Base-by-base conservation (phyloP, 23 tunicate genomes). In the Halocynthia roretzi region DNA sequence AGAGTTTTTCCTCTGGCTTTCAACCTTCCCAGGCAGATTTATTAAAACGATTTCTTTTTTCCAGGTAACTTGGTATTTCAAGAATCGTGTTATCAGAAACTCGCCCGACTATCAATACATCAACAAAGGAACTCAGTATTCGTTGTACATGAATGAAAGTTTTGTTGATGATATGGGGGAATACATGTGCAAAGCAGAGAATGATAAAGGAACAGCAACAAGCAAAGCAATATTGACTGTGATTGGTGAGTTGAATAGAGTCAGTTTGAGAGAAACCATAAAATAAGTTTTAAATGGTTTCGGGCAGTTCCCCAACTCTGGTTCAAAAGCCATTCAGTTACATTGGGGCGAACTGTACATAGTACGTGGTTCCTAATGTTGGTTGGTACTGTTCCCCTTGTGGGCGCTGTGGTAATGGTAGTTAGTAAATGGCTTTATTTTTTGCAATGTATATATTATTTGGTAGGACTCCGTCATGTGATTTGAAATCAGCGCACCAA, bases 141-240 rank as follows among this genome's bases (percentile, higher is more conserved):
- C 96, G 50, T 68, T 89, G 61, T 89, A 89, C 71, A 89, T 89
- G 96, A 89, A 84, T 68, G 96, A 89, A 54, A 89, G 96, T 78
- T 89, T 89, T 68, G 60, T 83, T 0, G 96, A 89, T 52, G 96
- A 89, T 65, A 67, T 67, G 21, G 96, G 96, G 23, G 96, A 89
- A 75, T 89, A 80, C 56, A 80, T 83, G 81, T 89, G 96, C 85
- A 89, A 84, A 65, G 96, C 96, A 8, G 76, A 56, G 69, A 89
- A 89, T 62, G 81, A 75, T 22, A 89, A 89, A 53, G 96, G 96
- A 53, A 61, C 72, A 7, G 96, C 96, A 23, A 83, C 88, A 19
- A 89, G 96, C 80, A 89, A 83, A 83, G 96, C 96, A n/a, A 74
- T 51, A 67, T 71, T 89, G 23, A 68, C 60, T 49, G 88, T 89